These are phyloP conservation scores for Patella vulgata DNA, from an alignment of 1,140 invertebrate genomes.

Conservation along the genomic window DNA sequence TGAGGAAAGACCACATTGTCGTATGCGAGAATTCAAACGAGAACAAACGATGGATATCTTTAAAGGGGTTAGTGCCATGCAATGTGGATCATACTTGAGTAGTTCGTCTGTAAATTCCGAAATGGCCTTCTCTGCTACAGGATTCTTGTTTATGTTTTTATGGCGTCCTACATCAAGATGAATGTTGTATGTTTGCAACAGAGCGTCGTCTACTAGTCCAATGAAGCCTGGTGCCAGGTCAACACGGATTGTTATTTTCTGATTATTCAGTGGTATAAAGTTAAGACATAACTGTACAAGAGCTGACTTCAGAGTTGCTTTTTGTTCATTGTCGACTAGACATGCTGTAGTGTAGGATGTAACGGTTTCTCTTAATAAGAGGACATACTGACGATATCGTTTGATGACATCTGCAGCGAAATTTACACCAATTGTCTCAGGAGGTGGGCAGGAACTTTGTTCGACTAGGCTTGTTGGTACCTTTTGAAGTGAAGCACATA, in stretches of 20 bases:
- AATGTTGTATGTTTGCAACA: background rate
- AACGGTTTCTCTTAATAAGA: conserved; percentile 18
- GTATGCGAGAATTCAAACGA: conserved; percentile 12
- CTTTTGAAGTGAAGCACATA: conserved; percentile 16
- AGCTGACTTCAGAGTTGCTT: conserved; percentile 6
- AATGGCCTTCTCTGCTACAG: conserved; percentile 24
- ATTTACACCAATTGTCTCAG: conserved; percentile 16
- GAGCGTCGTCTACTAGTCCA: conserved; percentile 12
- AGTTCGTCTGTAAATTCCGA: conserved; percentile 18
- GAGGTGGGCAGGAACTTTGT: conserved; percentile 13
- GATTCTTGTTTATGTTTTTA: conserved; percentile 31
- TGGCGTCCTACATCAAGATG: conserved; percentile 15
- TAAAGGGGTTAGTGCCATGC: conserved; percentile 3
- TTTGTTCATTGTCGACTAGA: conserved; percentile 19
- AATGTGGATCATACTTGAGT: conserved; percentile 6
- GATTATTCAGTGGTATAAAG: conserved; percentile 16
- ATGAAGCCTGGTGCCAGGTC: conserved; percentile 22
- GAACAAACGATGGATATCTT: conserved; percentile 1
- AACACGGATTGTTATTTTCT: conserved; percentile 10
- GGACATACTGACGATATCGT: conserved; percentile 10
- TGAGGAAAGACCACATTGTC: conserved; percentile 10
- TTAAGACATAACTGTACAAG: conserved; percentile 3
- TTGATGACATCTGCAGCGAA: conserved; percentile 26
- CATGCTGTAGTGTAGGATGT: conserved; percentile 21
- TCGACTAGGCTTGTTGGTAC: conserved; percentile 12